phyloP scores from a whole-genome alignment of 2,113 vertebrate species.

The Pao palembangensis region DNA sequence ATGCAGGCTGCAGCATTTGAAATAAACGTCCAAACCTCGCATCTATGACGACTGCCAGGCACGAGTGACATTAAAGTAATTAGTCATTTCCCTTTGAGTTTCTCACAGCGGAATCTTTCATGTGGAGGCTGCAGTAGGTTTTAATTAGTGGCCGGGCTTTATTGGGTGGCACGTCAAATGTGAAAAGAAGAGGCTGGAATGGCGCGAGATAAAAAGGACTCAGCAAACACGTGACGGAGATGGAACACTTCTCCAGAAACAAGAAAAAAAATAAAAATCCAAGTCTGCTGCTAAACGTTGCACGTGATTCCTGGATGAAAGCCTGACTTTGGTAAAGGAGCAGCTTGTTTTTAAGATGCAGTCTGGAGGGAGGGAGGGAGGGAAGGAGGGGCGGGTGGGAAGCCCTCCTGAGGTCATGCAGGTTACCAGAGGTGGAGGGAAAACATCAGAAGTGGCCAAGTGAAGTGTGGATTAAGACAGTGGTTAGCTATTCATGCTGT shows the following conservation, averaged over 20 bases:
- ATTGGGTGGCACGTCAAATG: conserved; percentile 73
- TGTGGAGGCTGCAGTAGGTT: conserved; percentile 62
- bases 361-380: no score
- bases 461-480: conserved; percentile 80
- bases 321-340: conserved; percentile 3
- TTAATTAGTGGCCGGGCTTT: conserved; percentile 72
- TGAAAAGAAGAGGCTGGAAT: conserved; percentile 62
- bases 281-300: conserved; percentile 17
- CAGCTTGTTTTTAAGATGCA: background rate
- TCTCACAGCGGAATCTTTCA: conserved; percentile 56
- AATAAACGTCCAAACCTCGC: conserved; percentile 35
- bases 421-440: conserved; percentile 65
- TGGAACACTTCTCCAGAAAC: conserved; percentile 47
- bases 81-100: conserved; percentile 56
- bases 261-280: conserved; percentile 20
- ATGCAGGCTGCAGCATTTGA: conserved; percentile 22
- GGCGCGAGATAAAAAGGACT: conserved; percentile 63
- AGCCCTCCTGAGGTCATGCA: conserved; percentile 38
- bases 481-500: conserved; percentile 94
- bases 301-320: conserved; percentile 48
- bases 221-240: conserved; percentile 49
- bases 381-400: no score
- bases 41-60: conserved; percentile 52
- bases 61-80: conserved; percentile 64
- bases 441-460: conserved; percentile 52